A percentile compares a stretch with the other conserved stretches of the same genome.
These are phyloP conservation scores for Lepidurus apus DNA, from an alignment of 1,140 invertebrate genomes.

Conservation along the genomic window DNA sequence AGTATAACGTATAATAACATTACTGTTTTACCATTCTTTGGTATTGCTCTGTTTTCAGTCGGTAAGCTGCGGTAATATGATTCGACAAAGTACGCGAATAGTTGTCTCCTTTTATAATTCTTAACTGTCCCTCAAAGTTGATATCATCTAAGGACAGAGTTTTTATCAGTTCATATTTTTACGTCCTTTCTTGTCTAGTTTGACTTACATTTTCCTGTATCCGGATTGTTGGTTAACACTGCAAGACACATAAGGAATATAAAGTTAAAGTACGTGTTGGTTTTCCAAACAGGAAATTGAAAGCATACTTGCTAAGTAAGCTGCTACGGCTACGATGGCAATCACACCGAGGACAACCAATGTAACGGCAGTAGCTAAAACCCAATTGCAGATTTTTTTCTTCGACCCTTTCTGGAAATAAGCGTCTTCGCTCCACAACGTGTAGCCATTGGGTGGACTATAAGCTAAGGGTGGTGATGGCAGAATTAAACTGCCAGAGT, in stretches of 20 bases:
- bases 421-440: constrained; percentile 43
- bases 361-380: constrained; percentile 59
- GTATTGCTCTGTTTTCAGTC: constrained; percentile 56
- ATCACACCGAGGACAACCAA: constrained; percentile 64
- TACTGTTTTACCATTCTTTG: constrained; percentile 52
- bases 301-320: constrained; percentile 66
- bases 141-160: constrained; percentile 52
- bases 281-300: constrained; percentile 31
- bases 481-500: constrained; percentile 19
- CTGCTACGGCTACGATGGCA: constrained; percentile 64
- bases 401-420: constrained; percentile 41
- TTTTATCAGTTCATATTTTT: constrained; percentile 23
- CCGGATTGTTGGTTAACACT: constrained; percentile 38
- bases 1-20: constrained; percentile 12
- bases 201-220: constrained; percentile 37
- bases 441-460: constrained; percentile 41
- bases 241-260: constrained; percentile 31
- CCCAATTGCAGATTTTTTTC: constrained; percentile 56
- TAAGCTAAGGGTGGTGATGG: constrained; percentile 23
- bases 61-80: constrained; percentile 50
- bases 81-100: constrained; percentile 55
- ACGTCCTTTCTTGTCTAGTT: not conserved
- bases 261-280: constrained; percentile 28
- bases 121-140: constrained; percentile 60
- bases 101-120: constrained; percentile 60